Base-by-base conservation (phyloP, 2,797 vertebrate genomes). In the Pterois miles region DNA sequence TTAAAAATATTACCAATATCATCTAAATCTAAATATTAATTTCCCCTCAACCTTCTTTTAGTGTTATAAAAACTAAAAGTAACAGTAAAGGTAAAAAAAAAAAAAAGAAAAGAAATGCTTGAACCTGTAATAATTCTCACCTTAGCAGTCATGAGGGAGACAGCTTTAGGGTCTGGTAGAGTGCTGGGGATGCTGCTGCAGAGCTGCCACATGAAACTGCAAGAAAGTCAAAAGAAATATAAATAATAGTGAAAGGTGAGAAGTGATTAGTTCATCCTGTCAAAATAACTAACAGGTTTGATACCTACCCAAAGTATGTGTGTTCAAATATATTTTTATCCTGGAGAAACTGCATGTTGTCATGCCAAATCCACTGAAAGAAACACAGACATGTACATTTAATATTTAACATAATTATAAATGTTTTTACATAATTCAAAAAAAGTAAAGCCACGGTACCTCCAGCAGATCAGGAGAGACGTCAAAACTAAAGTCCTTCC, bases 331-430 rank as follows among this genome's bases (percentile, higher is more conserved):
- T 99, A 84, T 99, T 99, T 94, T 99, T 99, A 91, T 99, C 98
- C 95, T 99, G 98, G 84, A 99, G 97, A 88, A 99, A 99, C 95
- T 99, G 98, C 98, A 99, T 99, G 91, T 99, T 99, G 95, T 99
- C 98, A 82, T 99, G 98, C 98, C 98, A 99, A 87, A 99, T 99
- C 98, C 98, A 99, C 98, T 99, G 91, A 72, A 91, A 82, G 38
- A 80, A 85, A 91, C n/a, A 67, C 5, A 70, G 5, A 82, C 6
- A 23, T 1, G 14, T 46, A 11, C 2, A 23, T 31, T 20, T 4
- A 27, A 23, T n/a, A 33, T 18, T 33, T 27, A 2, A 22, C 10
- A 9, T 8, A 13, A 16, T 22, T 12, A 3, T 11, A 25, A 62
- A 66, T 1, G 8, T 8, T 9, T 0, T 13, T 2, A 14, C 1